A percentile compares a stretch with the other conserved stretches of the same genome.
Evolutionary conservation across 2,797 vertebrate genomes (phyloP).

Genomic region (Chelidonichthys spinosus): DNA sequence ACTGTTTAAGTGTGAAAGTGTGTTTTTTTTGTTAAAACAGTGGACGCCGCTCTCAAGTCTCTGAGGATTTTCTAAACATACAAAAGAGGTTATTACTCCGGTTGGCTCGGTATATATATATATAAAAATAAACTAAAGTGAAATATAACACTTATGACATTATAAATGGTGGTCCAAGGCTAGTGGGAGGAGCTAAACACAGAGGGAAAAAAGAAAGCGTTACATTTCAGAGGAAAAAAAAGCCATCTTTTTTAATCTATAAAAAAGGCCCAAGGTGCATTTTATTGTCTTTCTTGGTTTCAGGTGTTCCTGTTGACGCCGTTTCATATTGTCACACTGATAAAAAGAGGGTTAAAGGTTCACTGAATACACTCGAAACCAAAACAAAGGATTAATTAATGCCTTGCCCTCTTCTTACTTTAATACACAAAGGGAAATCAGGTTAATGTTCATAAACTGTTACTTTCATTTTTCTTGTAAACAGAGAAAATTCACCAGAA

Average conservation of each 20-base stretch:
- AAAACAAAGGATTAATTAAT: conserved; percentile 73
- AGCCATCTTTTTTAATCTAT: conserved; percentile 54
- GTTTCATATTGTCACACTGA: conserved; percentile 82
- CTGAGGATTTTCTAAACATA: conserved; percentile 84
- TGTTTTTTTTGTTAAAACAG: conserved; percentile 40
- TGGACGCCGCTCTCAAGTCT: conserved; percentile 76
- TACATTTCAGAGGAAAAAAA: conserved; percentile 86
- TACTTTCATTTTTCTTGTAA: conserved; percentile 81
- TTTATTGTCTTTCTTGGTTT: conserved; percentile 80
- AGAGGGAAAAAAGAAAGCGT: conserved; percentile 83
- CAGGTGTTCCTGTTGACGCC: conserved; percentile 73
- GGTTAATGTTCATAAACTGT: conserved; percentile 47
- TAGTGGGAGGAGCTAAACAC: conserved; percentile 89
- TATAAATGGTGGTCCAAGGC: conserved; percentile 91
- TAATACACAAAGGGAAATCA: conserved; percentile 78
- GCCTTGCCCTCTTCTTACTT: conserved; percentile 80
- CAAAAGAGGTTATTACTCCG: conserved; percentile 92
- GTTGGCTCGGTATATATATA: conserved; percentile 91
- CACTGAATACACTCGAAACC: conserved; percentile 76
- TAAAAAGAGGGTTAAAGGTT: conserved; percentile 77
- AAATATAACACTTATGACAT: conserved; percentile 93
- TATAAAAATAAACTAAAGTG: conserved; percentile 91
- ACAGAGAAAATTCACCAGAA: conserved; percentile 87
- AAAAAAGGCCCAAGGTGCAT: conserved; percentile 88
- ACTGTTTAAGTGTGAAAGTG: conserved; percentile 47